These are phyloP conservation scores for Circaetus gallicus DNA, from an alignment of 2,113 vertebrate species.

Conservation along the genomic window DNA sequence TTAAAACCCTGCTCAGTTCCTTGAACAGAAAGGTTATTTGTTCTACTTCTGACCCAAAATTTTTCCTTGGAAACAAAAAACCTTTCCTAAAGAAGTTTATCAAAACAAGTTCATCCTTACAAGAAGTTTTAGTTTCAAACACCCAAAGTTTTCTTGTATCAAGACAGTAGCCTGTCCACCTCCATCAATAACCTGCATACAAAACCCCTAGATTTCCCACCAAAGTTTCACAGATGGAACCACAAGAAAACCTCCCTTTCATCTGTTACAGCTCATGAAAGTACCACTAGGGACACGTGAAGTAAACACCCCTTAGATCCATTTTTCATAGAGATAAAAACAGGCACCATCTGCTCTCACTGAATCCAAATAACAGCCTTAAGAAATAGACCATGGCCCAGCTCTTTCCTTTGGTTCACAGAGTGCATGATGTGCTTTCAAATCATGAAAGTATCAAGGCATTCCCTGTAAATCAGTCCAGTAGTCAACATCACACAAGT, in stretches of 20 bases:
- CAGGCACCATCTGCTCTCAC: not conserved
- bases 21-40: not conserved
- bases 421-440: not conserved
- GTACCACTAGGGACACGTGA: fast-evolving
- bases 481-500: not conserved
- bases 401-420: not conserved
- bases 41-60: not conserved
- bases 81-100: not conserved
- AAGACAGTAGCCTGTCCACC: not conserved
- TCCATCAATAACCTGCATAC: not conserved
- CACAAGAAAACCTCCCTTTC: not conserved
- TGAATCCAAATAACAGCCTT: not conserved
- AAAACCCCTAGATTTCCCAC: not conserved
- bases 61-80: not conserved
- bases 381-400: not conserved
- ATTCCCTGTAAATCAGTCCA: not conserved
- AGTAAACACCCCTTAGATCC: not conserved
- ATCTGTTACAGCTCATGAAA: not conserved
- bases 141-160: not conserved
- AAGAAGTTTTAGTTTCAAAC: not conserved
- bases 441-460: not conserved
- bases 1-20: not conserved
- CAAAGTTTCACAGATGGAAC: not conserved
- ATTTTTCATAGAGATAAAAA: not conserved
- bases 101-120: not conserved